Evolutionary conservation across 2,797 vertebrate genomes (phyloP).

Genomic region (Pipistrellus nathusii): DNA sequence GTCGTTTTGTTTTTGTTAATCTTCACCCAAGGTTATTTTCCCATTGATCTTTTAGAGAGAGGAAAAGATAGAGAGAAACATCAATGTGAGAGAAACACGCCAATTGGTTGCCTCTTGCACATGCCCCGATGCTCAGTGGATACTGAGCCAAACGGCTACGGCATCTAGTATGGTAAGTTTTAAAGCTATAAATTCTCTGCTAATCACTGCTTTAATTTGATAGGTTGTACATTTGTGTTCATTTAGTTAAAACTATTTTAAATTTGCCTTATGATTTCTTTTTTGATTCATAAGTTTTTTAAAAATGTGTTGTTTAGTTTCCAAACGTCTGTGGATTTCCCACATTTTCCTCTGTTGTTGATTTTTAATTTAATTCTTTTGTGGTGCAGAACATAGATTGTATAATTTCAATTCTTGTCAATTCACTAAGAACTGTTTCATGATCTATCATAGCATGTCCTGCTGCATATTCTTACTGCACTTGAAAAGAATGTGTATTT

Average conservation of each 20-base stretch:
- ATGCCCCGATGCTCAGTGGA: too few species aligned
- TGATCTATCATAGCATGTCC: not conserved
- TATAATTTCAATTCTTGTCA: slow-evolving; percentile 33
- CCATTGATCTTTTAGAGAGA: too few species aligned
- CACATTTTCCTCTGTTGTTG: not conserved
- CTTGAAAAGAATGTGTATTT: not conserved
- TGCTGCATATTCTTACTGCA: not conserved
- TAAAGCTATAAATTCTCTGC: not conserved
- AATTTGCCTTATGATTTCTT: slow-evolving; percentile 7
- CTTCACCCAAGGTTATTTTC: too few species aligned
- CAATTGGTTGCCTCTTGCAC: too few species aligned
- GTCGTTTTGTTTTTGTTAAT: too few species aligned
- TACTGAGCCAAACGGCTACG: too few species aligned
- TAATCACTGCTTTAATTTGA: not conserved
- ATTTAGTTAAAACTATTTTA: slow-evolving; percentile 11
- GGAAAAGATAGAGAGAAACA: too few species aligned
- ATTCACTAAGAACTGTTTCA: slow-evolving; percentile 16
- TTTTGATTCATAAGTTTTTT: slow-evolving; percentile 3
- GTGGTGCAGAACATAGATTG: not conserved
- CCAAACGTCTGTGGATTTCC: not conserved
- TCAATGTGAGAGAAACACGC: too few species aligned
- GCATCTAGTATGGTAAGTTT: not conserved
- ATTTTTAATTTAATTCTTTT: slow-evolving; percentile 27
- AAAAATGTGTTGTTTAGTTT: slow-evolving; percentile 35
- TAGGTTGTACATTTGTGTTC: not conserved